A percentile compares a stretch with the other conserved stretches of the same genome.
Evolutionary conservation across 1,140 invertebrate genomes (phyloP).

Genomic region (Atta cephalotes): DNA sequence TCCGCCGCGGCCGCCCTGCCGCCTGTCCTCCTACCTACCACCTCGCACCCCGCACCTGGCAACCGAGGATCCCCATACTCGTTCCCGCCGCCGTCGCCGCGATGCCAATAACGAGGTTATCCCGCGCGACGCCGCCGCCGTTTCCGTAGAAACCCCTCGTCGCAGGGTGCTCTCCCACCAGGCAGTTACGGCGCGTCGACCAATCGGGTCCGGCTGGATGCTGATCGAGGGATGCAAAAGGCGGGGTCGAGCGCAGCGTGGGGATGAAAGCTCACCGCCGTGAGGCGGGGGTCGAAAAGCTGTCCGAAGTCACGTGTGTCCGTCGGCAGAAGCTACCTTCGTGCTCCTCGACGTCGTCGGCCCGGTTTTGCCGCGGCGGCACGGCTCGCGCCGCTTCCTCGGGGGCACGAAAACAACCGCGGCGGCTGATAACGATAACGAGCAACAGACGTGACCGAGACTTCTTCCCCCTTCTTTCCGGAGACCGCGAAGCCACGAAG

Average conservation of each 20-base stretch:
- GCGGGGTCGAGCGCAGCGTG: slow-evolving; percentile 76
- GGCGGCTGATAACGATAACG: slow-evolving; percentile 71
- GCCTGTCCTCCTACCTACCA: background rate
- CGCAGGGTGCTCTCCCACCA: slow-evolving; percentile 67
- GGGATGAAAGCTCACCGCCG: slow-evolving; percentile 81
- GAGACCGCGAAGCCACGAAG: background rate
- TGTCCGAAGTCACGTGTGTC: slow-evolving; percentile 84
- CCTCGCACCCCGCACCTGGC: slow-evolving; percentile 1
- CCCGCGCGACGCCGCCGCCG: slow-evolving; percentile 79
- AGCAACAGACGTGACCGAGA: slow-evolving; percentile 48
- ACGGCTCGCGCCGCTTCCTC: slow-evolving; percentile 58
- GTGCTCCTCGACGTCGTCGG: slow-evolving; percentile 79
- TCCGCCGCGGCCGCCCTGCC: background rate
- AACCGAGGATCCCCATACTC: background rate
- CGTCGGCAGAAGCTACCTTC: slow-evolving; percentile 80
- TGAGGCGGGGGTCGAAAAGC: slow-evolving; percentile 77
- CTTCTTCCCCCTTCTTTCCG: slow-evolving; percentile 1
- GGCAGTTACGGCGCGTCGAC: slow-evolving; percentile 73
- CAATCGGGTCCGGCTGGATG: slow-evolving; percentile 79
- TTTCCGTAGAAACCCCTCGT: slow-evolving; percentile 81
- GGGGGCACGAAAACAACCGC: slow-evolving; percentile 56
- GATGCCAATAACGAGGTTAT: slow-evolving; percentile 84
- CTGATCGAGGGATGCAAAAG: slow-evolving; percentile 80
- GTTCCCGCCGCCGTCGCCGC: slow-evolving; percentile 48
- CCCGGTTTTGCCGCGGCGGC: slow-evolving; percentile 46